phyloP scores from a whole-genome alignment of 2,888 invertebrate species.

The Campaea margaritaria region DNA sequence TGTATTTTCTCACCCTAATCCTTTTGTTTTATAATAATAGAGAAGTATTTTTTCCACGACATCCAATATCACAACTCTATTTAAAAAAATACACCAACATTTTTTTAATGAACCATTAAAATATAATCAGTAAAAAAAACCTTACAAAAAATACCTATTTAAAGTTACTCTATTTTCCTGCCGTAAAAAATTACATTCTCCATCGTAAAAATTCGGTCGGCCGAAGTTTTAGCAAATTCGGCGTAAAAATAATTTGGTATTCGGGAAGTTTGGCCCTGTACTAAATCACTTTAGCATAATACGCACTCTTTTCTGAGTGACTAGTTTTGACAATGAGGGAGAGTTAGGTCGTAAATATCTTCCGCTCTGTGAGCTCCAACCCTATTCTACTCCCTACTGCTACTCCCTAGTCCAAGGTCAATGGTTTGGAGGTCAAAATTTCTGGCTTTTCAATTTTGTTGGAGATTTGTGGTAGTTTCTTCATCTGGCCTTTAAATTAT shows the following conservation, averaged over 20 bases:
- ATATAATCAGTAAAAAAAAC: too few species aligned
- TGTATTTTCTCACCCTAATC: too few species aligned
- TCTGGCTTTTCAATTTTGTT: conserved; percentile 8
- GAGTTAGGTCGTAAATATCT: conserved; percentile 37
- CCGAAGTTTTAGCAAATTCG: conserved; percentile 40
- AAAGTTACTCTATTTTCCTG: conserved; percentile 9
- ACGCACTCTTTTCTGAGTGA: conserved; percentile 39
- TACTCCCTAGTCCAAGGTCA: conserved; percentile 26
- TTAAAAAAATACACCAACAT: background rate
- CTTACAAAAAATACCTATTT: background rate
- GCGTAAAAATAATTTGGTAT: conserved; percentile 41
- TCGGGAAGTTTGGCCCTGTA: conserved; percentile 33
- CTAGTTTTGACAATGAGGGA: conserved; percentile 41
- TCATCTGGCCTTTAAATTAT: too few species aligned
- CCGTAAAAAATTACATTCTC: conserved; percentile 19
- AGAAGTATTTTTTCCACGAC: too few species aligned
- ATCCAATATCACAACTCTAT: background rate
- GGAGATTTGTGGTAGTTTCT: conserved; percentile 1
- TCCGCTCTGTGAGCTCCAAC: conserved; percentile 28
- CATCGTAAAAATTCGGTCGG: conserved; percentile 36
- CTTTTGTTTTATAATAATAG: too few species aligned
- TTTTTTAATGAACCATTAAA: conserved; percentile 1
- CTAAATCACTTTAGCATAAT: conserved; percentile 41
- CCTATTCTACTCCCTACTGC: too few species aligned
- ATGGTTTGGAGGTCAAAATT: conserved; percentile 13